These are phyloP conservation scores for Cataglyphis altisquamis DNA, from an alignment of 2,888 invertebrate species.

Conservation along the genomic window DNA sequence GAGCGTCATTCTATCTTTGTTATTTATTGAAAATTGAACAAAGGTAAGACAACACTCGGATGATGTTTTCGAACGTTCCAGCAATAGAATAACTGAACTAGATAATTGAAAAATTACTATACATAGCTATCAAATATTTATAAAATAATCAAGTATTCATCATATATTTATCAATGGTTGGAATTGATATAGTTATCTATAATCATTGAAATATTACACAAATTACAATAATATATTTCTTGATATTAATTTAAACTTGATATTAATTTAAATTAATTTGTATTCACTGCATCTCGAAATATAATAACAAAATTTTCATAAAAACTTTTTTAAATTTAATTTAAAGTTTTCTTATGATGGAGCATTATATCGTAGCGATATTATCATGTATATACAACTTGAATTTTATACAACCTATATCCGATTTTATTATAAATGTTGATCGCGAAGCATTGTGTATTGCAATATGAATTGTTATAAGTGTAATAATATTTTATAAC, in stretches of 20 bases:
- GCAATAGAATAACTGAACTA: neutral
- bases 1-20: no score
- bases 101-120: slow-evolving; percentile 5
- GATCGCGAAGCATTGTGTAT: slow-evolving; percentile 6
- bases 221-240: slow-evolving; percentile 63
- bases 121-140: neutral
- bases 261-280: slow-evolving; percentile 41
- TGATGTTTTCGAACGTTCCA: no score
- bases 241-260: slow-evolving; percentile 53
- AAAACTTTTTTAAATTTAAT: neutral
- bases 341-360: neutral
- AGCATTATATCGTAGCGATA: slow-evolving; percentile 9
- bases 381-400: slow-evolving; percentile 30
- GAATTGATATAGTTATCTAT: slow-evolving; percentile 31
- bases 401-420: slow-evolving; percentile 17
- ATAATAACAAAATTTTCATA: slow-evolving; percentile 15
- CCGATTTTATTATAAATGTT: neutral
- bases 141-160: neutral
- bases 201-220: slow-evolving; percentile 47
- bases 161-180: slow-evolving; percentile 8
- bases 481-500: slow-evolving; percentile 32
- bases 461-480: slow-evolving; percentile 5
- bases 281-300: slow-evolving; percentile 36
- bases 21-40: no score
- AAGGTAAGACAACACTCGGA: no score